Evolutionary conservation across 1,140 invertebrate species (phyloP), one percentile per base, ranked within the genome.

Genomic region (Drosophila elegans): DNA sequence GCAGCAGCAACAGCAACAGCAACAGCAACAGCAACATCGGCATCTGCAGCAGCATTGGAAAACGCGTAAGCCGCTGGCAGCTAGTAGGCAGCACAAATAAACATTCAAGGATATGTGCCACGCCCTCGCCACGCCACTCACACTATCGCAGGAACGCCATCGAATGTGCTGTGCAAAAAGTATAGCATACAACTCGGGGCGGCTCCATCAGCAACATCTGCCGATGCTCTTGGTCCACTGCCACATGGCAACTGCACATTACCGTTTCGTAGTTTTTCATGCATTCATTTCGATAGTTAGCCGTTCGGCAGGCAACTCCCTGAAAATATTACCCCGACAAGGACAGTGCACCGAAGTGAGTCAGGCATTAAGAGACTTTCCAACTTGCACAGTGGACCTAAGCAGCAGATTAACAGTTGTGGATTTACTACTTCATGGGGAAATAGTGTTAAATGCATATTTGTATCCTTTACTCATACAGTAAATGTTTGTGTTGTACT

Each of bases 261-360:
- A 84, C 82, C 78, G 84, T 86, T 82, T 44, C 51, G 83, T 75
- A 86, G 82, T 85, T 78, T 85, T 85, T 85, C 82, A 85, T 74
- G 82, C 82, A 86, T 85, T 86, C 82, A 81, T 82, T 86, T 71
- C 67, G 61, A 82, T 83, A 63, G 81, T 73, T 68, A 46, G 48
- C 52, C 75, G 54, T 41, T 21, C 77, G 53, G 80, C 80, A 76
- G 44, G 80, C 80, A 80, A 42, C 59, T 62, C 60, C 67, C 45
- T 36, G 63, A 75, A 82, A 64, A 85, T 85, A 78, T 82, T 67
- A 74, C 57, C 59, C 52, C 32, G 44, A 34, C 36, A 56, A 27
- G 66, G 38, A 51, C 36, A 51, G 38, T 41, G 27, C 52, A 12
- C 11, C 44, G 38, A 49, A 52, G 44, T 67, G 45, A 51, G 62